phyloP scores from a whole-genome alignment of 2,113 vertebrate species.

The Pholis gunnellus region DNA sequence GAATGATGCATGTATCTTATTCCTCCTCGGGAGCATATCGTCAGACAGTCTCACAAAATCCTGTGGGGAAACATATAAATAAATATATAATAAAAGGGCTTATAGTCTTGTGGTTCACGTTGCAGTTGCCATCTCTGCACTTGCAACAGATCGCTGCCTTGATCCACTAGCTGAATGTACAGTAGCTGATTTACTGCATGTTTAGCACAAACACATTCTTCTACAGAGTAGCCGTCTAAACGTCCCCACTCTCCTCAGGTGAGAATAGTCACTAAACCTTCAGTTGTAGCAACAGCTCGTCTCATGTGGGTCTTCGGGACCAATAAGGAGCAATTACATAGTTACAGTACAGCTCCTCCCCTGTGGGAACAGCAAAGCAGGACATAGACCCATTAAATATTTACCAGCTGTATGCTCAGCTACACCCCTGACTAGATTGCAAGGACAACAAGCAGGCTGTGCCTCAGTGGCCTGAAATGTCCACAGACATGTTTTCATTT shows the following conservation, averaged over 20 bases:
- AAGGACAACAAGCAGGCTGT: constrained; percentile 45
- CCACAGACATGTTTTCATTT: constrained; percentile 1
- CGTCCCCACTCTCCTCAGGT: constrained; percentile 5
- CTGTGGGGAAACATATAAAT: no score
- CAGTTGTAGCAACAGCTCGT: constrained; percentile 11
- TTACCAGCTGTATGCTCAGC: constrained; percentile 51
- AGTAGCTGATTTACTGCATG: background rate
- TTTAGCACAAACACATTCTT: background rate
- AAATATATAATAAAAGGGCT: no score
- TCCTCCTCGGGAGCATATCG: no score
- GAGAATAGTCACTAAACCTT: constrained; percentile 5
- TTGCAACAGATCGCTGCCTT: background rate
- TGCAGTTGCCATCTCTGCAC: background rate
- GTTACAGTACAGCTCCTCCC: constrained; percentile 31
- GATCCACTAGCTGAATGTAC: background rate
- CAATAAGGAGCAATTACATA: constrained; percentile 23
- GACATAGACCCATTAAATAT: constrained; percentile 65
- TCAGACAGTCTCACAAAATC: no score
- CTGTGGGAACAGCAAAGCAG: constrained; percentile 54
- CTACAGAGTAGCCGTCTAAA: background rate
- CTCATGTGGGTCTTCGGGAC: constrained; percentile 23
- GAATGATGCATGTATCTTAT: no score
- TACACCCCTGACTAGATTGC: constrained; percentile 41
- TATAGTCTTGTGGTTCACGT: background rate
- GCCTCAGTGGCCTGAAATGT: constrained; percentile 40